A percentile compares a stretch with the other conserved stretches of the same genome.
These are phyloP conservation scores for Malurus elegans DNA, from an alignment of 2,113 vertebrate species.

Conservation along the genomic window DNA sequence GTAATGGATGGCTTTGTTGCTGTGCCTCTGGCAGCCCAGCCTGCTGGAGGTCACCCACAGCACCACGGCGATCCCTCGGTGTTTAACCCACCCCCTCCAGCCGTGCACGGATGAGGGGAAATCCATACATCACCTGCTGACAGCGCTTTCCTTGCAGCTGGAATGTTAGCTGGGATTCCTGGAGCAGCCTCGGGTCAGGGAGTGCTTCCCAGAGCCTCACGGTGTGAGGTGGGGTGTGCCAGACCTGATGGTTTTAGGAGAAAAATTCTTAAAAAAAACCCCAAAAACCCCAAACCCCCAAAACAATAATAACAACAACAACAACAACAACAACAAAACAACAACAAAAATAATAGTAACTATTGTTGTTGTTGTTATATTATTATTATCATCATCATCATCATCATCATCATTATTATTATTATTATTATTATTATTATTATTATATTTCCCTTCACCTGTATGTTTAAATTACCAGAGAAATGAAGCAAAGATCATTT, in stretches of 20 bases:
- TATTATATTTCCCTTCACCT: not conserved
- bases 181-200: not conserved
- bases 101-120: not conserved
- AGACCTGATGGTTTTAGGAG: not conserved
- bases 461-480: not conserved
- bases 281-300: too few relatives aligned
- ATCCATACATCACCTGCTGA: not conserved
- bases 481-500: not conserved
- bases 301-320: not conserved
- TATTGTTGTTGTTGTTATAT: too few relatives aligned
- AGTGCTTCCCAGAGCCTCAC: not conserved
- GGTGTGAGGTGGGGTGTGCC: too few relatives aligned
- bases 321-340: not conserved
- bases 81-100: not conserved
- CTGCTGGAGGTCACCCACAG: not conserved
- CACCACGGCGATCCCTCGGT: not conserved
- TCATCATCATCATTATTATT: too few relatives aligned
- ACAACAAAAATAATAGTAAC: too few relatives aligned
- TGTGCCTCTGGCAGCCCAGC: not conserved
- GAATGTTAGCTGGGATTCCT: not conserved
- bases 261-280: too few relatives aligned
- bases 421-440: not conserved
- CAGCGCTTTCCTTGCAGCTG: not conserved
- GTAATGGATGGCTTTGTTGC: not conserved
- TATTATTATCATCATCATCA: too few relatives aligned